phyloP scores from a whole-genome alignment of 2,888 invertebrate genomes.

The Autographa pulchrina region DNA sequence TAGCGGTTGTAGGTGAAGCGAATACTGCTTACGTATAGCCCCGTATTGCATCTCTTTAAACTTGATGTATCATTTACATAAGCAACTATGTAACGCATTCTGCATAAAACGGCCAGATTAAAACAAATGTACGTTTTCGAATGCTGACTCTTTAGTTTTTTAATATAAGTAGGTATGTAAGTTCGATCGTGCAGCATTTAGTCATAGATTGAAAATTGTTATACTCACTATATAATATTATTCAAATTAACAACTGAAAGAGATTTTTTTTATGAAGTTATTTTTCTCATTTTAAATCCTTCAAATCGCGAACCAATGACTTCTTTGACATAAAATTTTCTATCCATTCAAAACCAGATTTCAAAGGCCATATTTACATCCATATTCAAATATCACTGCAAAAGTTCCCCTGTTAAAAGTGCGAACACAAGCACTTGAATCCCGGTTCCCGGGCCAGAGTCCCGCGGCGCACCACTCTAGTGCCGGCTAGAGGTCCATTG shows the following conservation, averaged over 20 bases:
- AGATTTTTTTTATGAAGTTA: too few relatives aligned
- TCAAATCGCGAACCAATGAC: background rate
- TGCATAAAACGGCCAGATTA: background rate
- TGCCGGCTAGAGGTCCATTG: slow-evolving; percentile 59
- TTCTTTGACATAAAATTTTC: background rate
- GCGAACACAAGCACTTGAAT: slow-evolving; percentile 42
- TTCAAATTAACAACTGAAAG: too few relatives aligned
- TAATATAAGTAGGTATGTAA: too few relatives aligned
- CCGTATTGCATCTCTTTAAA: slow-evolving; percentile 2
- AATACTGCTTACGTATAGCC: background rate
- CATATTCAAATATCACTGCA: slow-evolving; percentile 6
- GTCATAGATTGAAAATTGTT: too few relatives aligned
- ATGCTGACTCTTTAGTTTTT: background rate
- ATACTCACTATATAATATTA: too few relatives aligned
- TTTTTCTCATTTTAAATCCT: too few relatives aligned
- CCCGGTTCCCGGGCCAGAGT: slow-evolving; percentile 45
- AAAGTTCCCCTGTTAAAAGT: slow-evolving; percentile 17
- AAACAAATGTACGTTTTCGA: background rate
- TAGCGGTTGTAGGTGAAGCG: slow-evolving; percentile 4
- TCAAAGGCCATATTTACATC: background rate
- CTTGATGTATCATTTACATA: slow-evolving; percentile 6
- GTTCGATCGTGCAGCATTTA: too few relatives aligned
- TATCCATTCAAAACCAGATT: background rate
- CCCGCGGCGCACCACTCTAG: slow-evolving; percentile 38
- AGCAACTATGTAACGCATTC: background rate